These are phyloP conservation scores for Ciona savignyi DNA, from an alignment of 23 tunicate species.

Conservation along the genomic window DNA sequence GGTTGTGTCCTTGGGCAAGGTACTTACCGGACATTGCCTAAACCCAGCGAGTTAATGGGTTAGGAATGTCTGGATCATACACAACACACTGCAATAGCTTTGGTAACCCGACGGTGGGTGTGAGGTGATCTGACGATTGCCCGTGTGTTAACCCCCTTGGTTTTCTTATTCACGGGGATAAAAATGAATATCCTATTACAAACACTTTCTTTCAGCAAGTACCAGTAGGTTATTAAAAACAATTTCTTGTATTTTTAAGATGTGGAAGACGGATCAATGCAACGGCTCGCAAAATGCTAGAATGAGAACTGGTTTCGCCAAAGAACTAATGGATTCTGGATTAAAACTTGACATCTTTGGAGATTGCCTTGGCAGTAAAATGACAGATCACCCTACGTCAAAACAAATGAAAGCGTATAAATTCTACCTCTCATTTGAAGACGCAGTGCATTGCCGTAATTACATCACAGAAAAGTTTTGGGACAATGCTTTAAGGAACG, in stretches of 20 bases:
- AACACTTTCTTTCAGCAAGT: too few relatives aligned
- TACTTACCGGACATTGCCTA: too few relatives aligned
- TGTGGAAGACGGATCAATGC: constrained; percentile 7
- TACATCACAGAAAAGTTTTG: constrained; percentile 37
- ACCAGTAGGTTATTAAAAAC: too few relatives aligned
- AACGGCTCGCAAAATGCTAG: constrained; percentile 3
- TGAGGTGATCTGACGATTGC: too few relatives aligned
- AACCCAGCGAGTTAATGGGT: too few relatives aligned
- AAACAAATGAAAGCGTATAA: not conserved
- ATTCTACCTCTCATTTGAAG: constrained; percentile 44
- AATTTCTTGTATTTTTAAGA: constrained; percentile 4
- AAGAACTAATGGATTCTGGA: constrained; percentile 15
- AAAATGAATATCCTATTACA: too few relatives aligned
- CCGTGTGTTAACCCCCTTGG: too few relatives aligned
- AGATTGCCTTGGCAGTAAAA: constrained; percentile 18
- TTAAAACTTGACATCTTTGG: constrained; percentile 19
- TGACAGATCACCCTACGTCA: not conserved
- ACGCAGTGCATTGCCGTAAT: constrained; percentile 15
- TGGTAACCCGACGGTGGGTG: too few relatives aligned
- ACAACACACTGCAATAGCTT: too few relatives aligned
- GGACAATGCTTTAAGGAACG: constrained; percentile 2
- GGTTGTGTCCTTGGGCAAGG: too few relatives aligned
- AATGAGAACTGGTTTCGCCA: constrained; percentile 11
- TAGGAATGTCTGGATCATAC: too few relatives aligned
- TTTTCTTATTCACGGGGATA: too few relatives aligned